Conservation (phyloP, 2,797 vertebrate species). For the Myotis myotis region DNA sequence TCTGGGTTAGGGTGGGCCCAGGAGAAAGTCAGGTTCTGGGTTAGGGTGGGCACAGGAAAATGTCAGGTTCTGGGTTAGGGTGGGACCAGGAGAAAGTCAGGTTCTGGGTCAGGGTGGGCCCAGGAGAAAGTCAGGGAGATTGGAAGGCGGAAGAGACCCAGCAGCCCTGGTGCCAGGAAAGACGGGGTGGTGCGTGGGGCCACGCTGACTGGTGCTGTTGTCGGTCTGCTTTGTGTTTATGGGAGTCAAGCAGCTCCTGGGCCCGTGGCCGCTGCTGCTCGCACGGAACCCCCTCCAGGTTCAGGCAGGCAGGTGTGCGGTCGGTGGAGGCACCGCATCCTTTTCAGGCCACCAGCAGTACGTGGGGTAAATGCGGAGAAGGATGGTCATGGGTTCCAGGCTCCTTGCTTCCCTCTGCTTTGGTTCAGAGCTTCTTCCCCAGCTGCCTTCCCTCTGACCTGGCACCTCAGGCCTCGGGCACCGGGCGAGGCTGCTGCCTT, state of each 20-base stretch:
- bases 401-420: neutral
- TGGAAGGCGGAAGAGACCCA: neutral
- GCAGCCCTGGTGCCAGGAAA: neutral
- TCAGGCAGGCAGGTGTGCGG: neutral
- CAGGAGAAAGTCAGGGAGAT: neutral
- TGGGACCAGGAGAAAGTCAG: neutral
- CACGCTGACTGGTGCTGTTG: accelerated
- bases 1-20: neutral
- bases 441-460: neutral
- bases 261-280: accelerated
- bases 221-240: accelerated
- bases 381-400: neutral
- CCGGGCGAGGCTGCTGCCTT: neutral
- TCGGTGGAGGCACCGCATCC: neutral
- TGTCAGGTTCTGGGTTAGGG: neutral
- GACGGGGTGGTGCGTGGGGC: no score
- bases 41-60: neutral
- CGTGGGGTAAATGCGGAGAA: neutral
- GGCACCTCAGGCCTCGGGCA: neutral
- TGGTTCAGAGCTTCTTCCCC: neutral
- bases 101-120: neutral
- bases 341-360: accelerated
- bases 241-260: neutral
- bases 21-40: neutral
- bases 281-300: neutral